Evolutionary conservation across 2,113 vertebrate species (phyloP).

Genomic region (Etia nguti): DNA sequence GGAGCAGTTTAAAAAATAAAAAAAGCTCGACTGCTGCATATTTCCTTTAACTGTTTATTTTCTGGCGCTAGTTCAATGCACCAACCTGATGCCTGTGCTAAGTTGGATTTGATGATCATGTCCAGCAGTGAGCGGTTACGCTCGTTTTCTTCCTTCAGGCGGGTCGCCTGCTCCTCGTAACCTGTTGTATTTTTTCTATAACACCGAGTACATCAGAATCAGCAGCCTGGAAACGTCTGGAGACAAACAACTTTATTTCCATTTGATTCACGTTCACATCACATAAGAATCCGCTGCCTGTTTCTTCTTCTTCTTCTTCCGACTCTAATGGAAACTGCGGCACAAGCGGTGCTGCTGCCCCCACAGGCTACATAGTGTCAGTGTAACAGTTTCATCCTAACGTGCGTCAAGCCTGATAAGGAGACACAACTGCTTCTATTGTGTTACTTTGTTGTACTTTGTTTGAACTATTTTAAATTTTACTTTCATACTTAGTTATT

Average conservation of each 20-base stretch:
- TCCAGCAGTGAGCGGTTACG: conserved; percentile 5
- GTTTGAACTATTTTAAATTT: neutral
- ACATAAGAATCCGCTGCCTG: no score
- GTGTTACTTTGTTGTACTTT: neutral
- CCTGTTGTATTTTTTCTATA: neutral
- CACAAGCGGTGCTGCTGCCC: neutral
- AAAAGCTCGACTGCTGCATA: neutral
- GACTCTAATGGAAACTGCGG: neutral
- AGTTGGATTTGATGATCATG: neutral
- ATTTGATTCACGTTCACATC: neutral
- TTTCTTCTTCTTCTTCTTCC: neutral
- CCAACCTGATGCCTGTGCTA: neutral
- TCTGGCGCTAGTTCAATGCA: neutral
- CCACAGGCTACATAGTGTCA: neutral
- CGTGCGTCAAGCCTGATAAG: neutral
- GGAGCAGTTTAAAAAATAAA: neutral
- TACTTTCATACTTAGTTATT: neutral
- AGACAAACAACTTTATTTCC: neutral
- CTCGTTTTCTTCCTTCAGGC: neutral
- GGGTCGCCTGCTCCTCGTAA: neutral
- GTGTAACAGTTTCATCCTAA: neutral
- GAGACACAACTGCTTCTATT: neutral
- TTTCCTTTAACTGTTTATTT: neutral
- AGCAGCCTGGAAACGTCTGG: neutral
- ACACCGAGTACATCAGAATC: neutral